A percentile compares a stretch with the other conserved stretches of the same genome.
phyloP scores from a whole-genome alignment of 2,797 vertebrate genomes.

The Mustela erminea region DNA sequence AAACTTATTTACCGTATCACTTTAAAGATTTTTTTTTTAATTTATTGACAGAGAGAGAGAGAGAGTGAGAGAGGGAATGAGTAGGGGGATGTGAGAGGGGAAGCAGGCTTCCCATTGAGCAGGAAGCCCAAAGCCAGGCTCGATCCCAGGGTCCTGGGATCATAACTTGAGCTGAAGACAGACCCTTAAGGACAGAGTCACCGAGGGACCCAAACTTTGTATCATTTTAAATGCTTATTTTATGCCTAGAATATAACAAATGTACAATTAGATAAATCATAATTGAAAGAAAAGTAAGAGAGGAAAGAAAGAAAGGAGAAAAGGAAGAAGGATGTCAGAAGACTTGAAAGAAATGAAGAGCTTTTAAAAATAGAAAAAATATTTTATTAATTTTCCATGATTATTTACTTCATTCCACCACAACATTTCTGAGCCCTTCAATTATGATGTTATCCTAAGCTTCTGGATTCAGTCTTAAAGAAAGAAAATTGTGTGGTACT shows the following conservation, averaged over 20 bases:
- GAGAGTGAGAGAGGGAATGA: too few relatives aligned
- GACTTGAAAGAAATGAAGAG: not conserved
- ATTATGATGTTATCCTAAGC: not conserved
- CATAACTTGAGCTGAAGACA: too few relatives aligned
- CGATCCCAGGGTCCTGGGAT: too few relatives aligned
- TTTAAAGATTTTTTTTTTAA: too few relatives aligned
- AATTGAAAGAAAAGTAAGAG: not conserved
- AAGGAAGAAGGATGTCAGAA: not conserved
- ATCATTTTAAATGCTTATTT: not conserved
- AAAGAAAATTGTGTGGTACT: not conserved
- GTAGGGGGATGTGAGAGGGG: too few relatives aligned
- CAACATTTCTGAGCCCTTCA: not conserved
- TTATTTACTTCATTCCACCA: not conserved
- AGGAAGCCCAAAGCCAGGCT: too few relatives aligned
- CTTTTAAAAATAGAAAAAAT: constrained; percentile 6
- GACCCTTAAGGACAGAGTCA: too few relatives aligned
- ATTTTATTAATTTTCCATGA: not conserved
- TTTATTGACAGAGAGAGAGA: too few relatives aligned
- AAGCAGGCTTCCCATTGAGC: too few relatives aligned
- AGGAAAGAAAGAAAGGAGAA: not conserved
- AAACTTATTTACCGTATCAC: not conserved
- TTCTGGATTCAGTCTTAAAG: not conserved
- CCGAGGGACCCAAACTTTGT: not conserved
- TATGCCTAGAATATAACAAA: not conserved
- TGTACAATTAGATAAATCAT: not conserved